Evolutionary conservation across 2,888 invertebrate species (phyloP).

Genomic region (Ptychoptera contaminata): DNA sequence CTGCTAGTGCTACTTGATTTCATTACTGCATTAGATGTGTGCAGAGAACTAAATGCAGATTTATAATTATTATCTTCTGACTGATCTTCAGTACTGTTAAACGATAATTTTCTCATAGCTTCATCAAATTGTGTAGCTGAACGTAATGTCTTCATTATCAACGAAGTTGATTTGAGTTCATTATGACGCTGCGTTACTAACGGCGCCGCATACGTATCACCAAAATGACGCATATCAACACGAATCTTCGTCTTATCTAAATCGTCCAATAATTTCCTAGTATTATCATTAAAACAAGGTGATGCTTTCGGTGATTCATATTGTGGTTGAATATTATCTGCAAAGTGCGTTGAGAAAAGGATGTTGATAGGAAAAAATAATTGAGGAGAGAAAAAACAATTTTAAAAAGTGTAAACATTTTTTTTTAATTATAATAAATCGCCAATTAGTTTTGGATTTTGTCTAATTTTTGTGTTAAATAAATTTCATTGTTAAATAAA

Average conservation of each 20-base stretch:
- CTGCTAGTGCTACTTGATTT: conserved; percentile 12
- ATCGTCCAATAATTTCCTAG: not conserved
- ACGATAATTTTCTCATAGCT: conserved; percentile 24
- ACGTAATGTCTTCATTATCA: conserved; percentile 29
- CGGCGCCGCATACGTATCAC: not conserved
- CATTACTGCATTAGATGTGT: conserved; percentile 5
- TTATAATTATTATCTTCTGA: not conserved
- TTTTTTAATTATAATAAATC: too few species aligned
- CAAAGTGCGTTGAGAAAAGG: too few species aligned
- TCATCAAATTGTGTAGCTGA: conserved; percentile 30
- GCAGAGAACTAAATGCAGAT: not conserved
- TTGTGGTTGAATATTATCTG: too few species aligned
- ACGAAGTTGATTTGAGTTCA: conserved; percentile 28
- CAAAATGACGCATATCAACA: not conserved
- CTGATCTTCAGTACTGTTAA: not conserved
- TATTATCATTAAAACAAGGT: too few species aligned
- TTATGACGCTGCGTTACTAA: not conserved
- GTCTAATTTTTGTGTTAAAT: too few species aligned
- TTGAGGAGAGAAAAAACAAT: too few species aligned
- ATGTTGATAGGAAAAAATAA: too few species aligned
- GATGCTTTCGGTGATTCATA: too few species aligned
- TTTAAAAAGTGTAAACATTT: too few species aligned
- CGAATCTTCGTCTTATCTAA: conserved; percentile 2
- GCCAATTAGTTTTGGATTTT: too few species aligned
- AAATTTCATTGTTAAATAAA: too few species aligned